Evolutionary conservation across 2,888 invertebrate genomes (phyloP).

Genomic region (Tipula vernalis): DNA sequence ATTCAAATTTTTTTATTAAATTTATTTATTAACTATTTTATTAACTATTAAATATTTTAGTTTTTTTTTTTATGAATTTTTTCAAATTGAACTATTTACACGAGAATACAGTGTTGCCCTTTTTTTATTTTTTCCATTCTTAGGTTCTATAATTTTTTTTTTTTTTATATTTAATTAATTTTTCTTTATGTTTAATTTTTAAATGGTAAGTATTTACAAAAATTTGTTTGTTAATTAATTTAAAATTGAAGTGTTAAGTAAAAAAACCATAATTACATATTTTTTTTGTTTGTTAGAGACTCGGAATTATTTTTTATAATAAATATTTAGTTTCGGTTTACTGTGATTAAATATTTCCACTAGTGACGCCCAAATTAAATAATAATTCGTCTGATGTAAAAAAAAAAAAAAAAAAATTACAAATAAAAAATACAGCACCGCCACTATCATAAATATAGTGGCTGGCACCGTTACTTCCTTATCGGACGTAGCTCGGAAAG

Average conservation of each 20-base stretch:
- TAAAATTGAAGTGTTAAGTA: neutral
- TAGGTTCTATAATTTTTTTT: neutral
- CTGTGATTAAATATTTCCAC: neutral
- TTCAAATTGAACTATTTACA: conserved; percentile 6
- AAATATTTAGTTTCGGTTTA: neutral
- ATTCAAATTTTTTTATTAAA: conserved; percentile 4
- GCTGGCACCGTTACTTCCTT: neutral
- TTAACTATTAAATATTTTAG: neutral
- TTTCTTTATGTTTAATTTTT: neutral
- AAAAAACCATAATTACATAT: neutral
- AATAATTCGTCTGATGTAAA: neutral
- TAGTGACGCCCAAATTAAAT: neutral
- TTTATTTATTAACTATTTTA: conserved; percentile 5
- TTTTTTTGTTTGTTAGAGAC: neutral
- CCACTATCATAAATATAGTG: neutral
- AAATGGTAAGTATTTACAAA: neutral
- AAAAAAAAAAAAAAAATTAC: neutral
- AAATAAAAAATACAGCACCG: neutral
- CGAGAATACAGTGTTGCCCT: neutral
- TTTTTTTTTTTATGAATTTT: neutral
- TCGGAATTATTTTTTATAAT: neutral
- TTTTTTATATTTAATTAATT: neutral
- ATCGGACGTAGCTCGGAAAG: neutral
- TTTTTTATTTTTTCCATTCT: neutral
- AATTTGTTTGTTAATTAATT: neutral